Evolutionary conservation across 2,888 invertebrate species (phyloP).

Genomic region (Gortyna flavago): DNA sequence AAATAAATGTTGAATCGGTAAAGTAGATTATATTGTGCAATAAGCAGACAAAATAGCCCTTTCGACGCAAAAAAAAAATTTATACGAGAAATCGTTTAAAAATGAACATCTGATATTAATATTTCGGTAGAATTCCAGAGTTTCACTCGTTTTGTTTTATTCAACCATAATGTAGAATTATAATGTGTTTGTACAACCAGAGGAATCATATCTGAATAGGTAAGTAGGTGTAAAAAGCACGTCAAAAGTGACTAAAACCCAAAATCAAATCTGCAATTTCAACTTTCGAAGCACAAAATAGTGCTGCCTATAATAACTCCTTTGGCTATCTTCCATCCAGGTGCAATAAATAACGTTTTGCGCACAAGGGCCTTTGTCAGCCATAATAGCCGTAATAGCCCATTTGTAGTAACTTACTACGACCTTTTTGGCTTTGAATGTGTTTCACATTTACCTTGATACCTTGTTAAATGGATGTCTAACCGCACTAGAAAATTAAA

Average conservation of each 20-base stretch:
- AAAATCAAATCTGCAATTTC: constrained; percentile 15
- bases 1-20: no score
- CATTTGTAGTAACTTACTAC: constrained; percentile 35
- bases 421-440: constrained; percentile 35
- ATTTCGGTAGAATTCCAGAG: neutral
- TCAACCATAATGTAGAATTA: neutral
- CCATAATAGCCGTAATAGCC: constrained; percentile 31
- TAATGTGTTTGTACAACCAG: neutral
- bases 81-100: neutral
- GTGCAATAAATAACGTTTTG: constrained; percentile 34
- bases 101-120: neutral
- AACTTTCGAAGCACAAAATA: constrained; percentile 6
- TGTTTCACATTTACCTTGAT: constrained; percentile 28
- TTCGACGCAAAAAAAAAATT: neutral
- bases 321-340: constrained; percentile 49
- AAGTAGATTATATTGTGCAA: neutral
- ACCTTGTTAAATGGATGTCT: constrained; percentile 11
- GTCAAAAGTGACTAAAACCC: neutral
- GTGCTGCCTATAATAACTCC: constrained; percentile 14
- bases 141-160: neutral
- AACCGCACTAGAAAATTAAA: neutral
- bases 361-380: constrained; percentile 25
- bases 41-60: no score
- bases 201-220: neutral
- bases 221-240: neutral